A percentile compares a stretch with the other conserved stretches of the same genome.
Conservation (phyloP, 1,140 invertebrate species). For the Microplitis demolitor region DNA sequence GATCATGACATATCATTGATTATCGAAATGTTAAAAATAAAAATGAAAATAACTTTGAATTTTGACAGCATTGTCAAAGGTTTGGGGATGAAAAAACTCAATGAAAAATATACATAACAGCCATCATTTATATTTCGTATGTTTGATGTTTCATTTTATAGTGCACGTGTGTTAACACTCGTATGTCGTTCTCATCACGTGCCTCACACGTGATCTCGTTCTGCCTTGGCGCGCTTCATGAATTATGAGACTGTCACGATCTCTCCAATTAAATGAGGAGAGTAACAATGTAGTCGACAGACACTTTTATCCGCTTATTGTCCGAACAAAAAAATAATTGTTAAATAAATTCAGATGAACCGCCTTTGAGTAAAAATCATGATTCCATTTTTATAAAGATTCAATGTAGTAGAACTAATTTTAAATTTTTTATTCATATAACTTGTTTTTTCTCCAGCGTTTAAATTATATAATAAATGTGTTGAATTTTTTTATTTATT, state of each 20-base stretch:
- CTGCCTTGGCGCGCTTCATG: not conserved
- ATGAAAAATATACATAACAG: not conserved
- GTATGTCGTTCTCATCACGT: slow-evolving; percentile 21
- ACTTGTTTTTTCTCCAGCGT: no score
- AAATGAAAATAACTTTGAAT: no score
- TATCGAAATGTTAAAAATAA: no score
- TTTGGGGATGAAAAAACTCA: not conserved
- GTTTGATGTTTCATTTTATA: not conserved
- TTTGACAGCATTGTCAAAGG: no score
- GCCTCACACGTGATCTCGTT: slow-evolving; percentile 22
- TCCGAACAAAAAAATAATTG: not conserved
- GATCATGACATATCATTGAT: no score
- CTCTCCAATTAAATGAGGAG: slow-evolving; percentile 5
- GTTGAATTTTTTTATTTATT: no score
- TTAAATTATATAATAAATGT: no score
- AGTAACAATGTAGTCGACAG: not conserved
- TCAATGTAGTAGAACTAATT: no score
- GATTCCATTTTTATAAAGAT: no score
- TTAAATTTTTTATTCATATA: no score
- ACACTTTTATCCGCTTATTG: not conserved
- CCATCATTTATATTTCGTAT: not conserved
- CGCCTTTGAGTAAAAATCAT: no score
- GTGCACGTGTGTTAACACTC: slow-evolving; percentile 21
- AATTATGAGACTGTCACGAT: not conserved
- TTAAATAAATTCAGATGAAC: not conserved